Percentiles rank a stretch among this genome's conserved stretches.
phyloP scores from a whole-genome alignment of 2,797 vertebrate species.

The Acomys russatus region DNA sequence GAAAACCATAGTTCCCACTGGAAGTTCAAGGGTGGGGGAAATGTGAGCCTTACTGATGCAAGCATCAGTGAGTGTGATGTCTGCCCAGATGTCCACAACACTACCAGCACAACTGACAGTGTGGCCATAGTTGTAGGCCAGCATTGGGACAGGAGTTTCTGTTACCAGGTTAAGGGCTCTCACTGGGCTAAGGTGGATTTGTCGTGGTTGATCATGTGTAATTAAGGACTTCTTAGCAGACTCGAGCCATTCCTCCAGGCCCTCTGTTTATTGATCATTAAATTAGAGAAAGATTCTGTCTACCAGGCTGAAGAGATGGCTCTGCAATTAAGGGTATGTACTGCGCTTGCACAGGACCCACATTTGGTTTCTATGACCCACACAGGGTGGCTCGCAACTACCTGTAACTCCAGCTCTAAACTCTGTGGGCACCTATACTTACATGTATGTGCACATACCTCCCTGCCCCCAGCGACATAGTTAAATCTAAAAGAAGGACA shows the following conservation, averaged over 20 bases:
- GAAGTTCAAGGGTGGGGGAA: not conserved
- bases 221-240: not conserved
- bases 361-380: not conserved
- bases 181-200: not conserved
- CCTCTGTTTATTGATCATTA: not conserved
- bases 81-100: not conserved
- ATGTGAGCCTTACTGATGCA: not conserved
- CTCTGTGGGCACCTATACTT: not conserved
- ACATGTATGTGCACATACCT: not conserved
- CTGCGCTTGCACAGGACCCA: not conserved
- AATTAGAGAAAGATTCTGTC: not conserved
- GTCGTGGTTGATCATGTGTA: not conserved
- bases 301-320: not conserved
- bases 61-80: not conserved
- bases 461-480: not conserved
- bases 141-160: not conserved
- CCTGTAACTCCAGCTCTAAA: not conserved
- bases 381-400: not conserved
- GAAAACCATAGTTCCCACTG: not conserved
- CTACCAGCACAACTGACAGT: not conserved
- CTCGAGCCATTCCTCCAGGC: not conserved
- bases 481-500: not conserved
- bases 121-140: not conserved
- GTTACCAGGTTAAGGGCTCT: not conserved
- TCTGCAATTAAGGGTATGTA: not conserved